Evolutionary conservation across 2,797 vertebrate genomes (phyloP), one percentile per base, ranked within the genome.

Genomic region (Tenualosa ilisha): DNA sequence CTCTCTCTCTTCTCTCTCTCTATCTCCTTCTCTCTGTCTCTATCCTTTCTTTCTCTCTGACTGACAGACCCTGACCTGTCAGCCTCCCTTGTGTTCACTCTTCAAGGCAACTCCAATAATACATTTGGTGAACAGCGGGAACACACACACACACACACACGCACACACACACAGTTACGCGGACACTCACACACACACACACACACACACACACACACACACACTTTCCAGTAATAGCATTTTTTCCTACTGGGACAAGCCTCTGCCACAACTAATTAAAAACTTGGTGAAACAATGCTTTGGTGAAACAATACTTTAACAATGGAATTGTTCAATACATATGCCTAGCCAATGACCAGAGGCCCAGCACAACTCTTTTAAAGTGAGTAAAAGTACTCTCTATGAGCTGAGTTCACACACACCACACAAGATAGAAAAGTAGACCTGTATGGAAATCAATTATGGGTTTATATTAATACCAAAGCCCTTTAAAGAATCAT

Each of bases 41-140:
- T 54, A 0, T 15, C 12, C 65, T 31, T 68, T 17, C 68, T 75
- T 75, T 75, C 15, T 75, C 68, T 75, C 31, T 75, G 65, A 72
- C 65, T 72, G 65, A 17, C 65, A 72, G 65, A 72, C 65, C 65
- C 26, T 72, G 68, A 75, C 68, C 68, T 75, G 68, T 15, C 68
- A 75, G 15, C 13, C 31, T 75, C 68, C 68, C 68, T 37, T 43
- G 68, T 43, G 68, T 40, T 75, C 37, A 40, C 68, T 43, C 31
- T 31, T 75, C 13, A 75, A 43, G 13, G 68, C 31, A 75, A 40
- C 31, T 75, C 24, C 31, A 75, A 75, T 75, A 75, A 75, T 75
- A 12, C 46, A 37, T 31, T 40, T 46, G 82, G 31, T 43, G 37
- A 31, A 50, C 37, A 6, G 53, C 8, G 31, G 31, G 31, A 31